Conservation (phyloP, 2,113 vertebrate species). For the Engraulis encrasicolus region DNA sequence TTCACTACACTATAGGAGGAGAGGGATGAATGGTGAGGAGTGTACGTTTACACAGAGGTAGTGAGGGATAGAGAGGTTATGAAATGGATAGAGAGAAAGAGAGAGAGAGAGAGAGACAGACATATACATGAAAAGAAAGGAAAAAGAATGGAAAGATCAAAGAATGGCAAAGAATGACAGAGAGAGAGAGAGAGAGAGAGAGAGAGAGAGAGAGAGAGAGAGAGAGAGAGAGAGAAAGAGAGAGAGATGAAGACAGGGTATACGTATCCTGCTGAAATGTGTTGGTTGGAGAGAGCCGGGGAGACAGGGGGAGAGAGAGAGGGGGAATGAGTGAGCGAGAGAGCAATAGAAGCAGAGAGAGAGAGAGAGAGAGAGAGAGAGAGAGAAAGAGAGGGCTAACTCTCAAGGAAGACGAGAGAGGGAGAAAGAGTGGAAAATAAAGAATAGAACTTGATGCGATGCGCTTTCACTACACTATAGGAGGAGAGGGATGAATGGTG, state of each 20-base stretch:
- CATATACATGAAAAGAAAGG: no score
- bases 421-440: slow-evolving; percentile 45
- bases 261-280: slow-evolving; percentile 41
- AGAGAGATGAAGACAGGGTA: background rate
- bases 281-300: slow-evolving; percentile 42
- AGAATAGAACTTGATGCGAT: no score
- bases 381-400: slow-evolving; percentile 28
- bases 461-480: no score
- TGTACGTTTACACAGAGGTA: no score
- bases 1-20: no score
- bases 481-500: no score
- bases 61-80: no score
- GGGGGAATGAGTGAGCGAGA: slow-evolving; percentile 55
- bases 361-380: slow-evolving; percentile 23
- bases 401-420: slow-evolving; percentile 29
- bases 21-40: no score
- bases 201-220: background rate
- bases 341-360: slow-evolving; percentile 42
- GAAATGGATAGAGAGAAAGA: no score
- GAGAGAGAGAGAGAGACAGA: no score
- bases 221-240: background rate
- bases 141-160: no score
- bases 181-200: background rate
- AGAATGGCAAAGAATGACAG: no score
- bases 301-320: slow-evolving; percentile 59